Base-by-base conservation (phyloP, 2,113 vertebrate species). In the Zosterops japonicus region DNA sequence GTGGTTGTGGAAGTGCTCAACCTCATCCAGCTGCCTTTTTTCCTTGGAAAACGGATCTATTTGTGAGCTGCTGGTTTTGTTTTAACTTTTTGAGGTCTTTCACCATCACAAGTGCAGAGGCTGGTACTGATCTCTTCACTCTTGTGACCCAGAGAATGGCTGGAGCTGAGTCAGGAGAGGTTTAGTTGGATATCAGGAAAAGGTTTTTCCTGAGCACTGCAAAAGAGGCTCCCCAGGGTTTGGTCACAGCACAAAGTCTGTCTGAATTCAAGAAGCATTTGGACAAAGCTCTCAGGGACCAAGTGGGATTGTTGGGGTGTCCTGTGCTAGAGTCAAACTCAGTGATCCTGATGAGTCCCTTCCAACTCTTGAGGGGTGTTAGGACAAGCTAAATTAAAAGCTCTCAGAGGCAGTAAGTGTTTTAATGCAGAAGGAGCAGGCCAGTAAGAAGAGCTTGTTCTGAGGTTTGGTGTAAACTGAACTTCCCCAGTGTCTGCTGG, bases 81-180 rank as follows among this genome's bases (percentile, higher is more conserved):
- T 82, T 69, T 4, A 14, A 57, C 4, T 55, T 21, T 8, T 14
- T 69, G 61, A n/a, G 25, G 47, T 69, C 33, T 55, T 55, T 35
- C 17, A 12, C 5, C 21, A 11, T 69, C n/a, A 7, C 18, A 3
- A 31, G 14, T 33, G 46, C 56, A 44, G 36, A 25, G 65, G 28
- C 7, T 20, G 63, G 47, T 5, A 1, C 11, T 15, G 47, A 31
- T 41, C n/a, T 27, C 14, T 18, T 19, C 9, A 0, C 8, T 31
- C 63, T 35, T 0, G 0, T 55, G 36, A 17, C 11, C 5, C 47
- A 6, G 33, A 33, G n/a, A 75, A 12, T 14, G 39, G 63, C n/a
- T 55, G 63, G 17, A 69, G 79, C 47, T 23, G n/a, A 5, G 55
- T 31, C 47, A 23, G 55, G 11, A 17, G 10, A 41, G 55, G 17